Evolutionary conservation across 2,113 vertebrate species (phyloP), one percentile per base, ranked within the genome.

Genomic region (Puntigrus tetrazona): DNA sequence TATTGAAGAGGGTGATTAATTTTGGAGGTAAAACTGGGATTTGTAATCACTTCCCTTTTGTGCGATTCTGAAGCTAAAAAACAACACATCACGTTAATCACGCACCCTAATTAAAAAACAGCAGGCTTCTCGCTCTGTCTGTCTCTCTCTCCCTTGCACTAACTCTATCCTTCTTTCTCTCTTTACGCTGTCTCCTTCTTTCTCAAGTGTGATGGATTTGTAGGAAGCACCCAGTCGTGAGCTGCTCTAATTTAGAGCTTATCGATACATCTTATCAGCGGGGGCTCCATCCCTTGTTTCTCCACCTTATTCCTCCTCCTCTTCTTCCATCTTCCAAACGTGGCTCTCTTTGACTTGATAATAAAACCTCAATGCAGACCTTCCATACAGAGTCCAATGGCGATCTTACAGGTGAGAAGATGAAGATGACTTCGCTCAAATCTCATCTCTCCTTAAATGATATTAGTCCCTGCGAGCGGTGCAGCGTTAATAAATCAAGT

Each of bases 181-280:
- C 85, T 59, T 70, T 50, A 72, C 74, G 73, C 74, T 47, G n/a
- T 29, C 57, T n/a, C 47, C 47, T 75, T 72, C 41, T 86, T 63
- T 63, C 67, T 59, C 43, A 11, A 50, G 45, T 70, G 75, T 63
- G 79, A 85, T 86, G 67, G 79, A 78, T 78, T 73, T 84, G 63
- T 73, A 87, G 88, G 85, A 81, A 31, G 63, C 70, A n/a, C 63
- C 86, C 57, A 82, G 55, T 78, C 36, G 74, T 25, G 85, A 79
- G 63, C 52, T 31, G 22, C 47, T 86, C 65, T 85, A 84, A 81
- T 87, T 87, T 86, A 77, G 65, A 79, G 69, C 52, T 69, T 81
- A 83, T 84, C 73, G 55, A 87, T 88, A 83, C 57, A 83, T 88
- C 84, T 87, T 84, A 88, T 59, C 88, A 87, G 74, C 81, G 57